These are phyloP conservation scores for Apogon talboti DNA, from an alignment of 2,797 vertebrate genomes.

Conservation along the genomic window DNA sequence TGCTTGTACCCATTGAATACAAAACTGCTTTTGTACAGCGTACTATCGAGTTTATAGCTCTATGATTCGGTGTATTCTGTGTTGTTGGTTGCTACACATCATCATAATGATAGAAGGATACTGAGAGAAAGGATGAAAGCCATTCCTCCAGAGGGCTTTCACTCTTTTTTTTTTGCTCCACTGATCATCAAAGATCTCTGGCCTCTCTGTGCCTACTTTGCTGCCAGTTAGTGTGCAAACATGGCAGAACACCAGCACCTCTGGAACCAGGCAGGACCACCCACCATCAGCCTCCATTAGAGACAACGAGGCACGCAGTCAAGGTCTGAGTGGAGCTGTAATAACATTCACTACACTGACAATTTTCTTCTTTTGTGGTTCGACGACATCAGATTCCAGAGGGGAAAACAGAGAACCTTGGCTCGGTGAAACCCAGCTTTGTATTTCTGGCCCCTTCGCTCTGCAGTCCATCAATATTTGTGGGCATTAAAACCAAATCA, in stretches of 20 bases:
- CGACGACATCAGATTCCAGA: constrained; percentile 14
- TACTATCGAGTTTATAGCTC: constrained; percentile 47
- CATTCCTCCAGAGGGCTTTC: constrained; percentile 52
- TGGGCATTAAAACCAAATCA: constrained; percentile 79
- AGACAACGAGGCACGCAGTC: constrained; percentile 10
- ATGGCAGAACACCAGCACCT: constrained; percentile 53
- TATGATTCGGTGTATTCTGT: constrained; percentile 42
- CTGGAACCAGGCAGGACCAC: constrained; percentile 48
- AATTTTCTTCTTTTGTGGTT: constrained; percentile 26
- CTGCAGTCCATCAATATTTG: constrained; percentile 73
- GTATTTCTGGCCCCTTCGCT: constrained; percentile 42
- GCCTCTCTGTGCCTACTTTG: constrained; percentile 40
- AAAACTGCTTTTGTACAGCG: constrained; percentile 56
- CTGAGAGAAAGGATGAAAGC: constrained; percentile 59
- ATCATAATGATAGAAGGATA: constrained; percentile 50
- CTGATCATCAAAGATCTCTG: constrained; percentile 67
- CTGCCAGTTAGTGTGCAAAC: constrained; percentile 61
- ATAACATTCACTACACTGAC: constrained; percentile 27
- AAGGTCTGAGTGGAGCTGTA: constrained; percentile 28
- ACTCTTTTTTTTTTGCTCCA: constrained; percentile 40
- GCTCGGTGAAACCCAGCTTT: constrained; percentile 24
- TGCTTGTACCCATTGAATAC: constrained; percentile 50
- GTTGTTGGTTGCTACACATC: constrained; percentile 41
- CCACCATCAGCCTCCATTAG: constrained; percentile 48
- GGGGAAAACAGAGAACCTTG: constrained; percentile 8